Percentiles rank a stretch among this genome's conserved stretches.
These are phyloP conservation scores for Heliconius hewitsoni DNA, from an alignment of 1,140 invertebrate species.

Conservation along the genomic window DNA sequence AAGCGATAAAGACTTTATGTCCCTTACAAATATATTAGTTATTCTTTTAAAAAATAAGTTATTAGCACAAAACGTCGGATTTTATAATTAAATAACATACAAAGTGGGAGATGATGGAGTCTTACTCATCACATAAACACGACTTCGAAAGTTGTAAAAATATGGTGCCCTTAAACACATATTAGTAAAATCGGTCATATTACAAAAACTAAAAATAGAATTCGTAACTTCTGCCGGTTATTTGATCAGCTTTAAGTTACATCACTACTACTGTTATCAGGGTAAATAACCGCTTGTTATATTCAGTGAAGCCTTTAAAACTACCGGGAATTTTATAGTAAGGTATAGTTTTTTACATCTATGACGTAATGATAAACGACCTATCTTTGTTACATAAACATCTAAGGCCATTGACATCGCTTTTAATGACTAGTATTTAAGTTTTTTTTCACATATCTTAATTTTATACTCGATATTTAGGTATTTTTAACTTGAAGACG, in stretches of 20 bases:
- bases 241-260: background rate
- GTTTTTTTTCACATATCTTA: background rate
- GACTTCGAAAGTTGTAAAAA: too few relatives aligned
- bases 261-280: background rate
- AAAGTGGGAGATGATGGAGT: too few relatives aligned
- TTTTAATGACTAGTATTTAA: background rate
- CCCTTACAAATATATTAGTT: too few relatives aligned
- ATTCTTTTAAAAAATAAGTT: too few relatives aligned
- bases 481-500: background rate
- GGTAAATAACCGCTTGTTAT: background rate
- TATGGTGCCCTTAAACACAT: too few relatives aligned
- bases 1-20: too few relatives aligned
- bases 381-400: slow-evolving; percentile 21
- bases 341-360: slow-evolving; percentile 11
- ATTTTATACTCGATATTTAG: background rate
- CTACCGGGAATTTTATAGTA: slow-evolving; percentile 16
- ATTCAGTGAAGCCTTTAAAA: background rate
- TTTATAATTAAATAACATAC: too few relatives aligned
- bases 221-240: background rate
- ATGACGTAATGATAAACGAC: slow-evolving; percentile 18
- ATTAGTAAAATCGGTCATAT: too few relatives aligned
- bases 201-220: background rate
- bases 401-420: slow-evolving; percentile 19
- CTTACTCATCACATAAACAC: too few relatives aligned
- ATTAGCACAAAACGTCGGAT: too few relatives aligned